Conservation (phyloP, 2,113 vertebrate genomes). For the Pristiophorus japonicus region DNA sequence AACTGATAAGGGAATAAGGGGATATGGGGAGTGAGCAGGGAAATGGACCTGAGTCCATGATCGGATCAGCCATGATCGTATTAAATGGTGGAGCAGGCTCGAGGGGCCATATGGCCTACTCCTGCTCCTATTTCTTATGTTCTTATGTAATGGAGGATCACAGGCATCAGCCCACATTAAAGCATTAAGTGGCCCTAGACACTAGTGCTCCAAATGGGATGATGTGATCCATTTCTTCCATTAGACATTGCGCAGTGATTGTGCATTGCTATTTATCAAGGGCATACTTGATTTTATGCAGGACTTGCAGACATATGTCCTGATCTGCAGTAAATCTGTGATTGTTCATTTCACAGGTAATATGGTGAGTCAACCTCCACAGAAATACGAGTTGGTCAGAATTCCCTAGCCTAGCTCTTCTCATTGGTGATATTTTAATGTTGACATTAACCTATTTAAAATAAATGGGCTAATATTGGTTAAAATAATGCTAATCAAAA, state of each 20-base stretch:
- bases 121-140: no score
- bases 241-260: background rate
- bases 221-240: no score
- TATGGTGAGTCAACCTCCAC: background rate
- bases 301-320: background rate
- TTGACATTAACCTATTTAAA: background rate
- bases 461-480: background rate
- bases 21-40: no score
- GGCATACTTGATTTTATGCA: background rate
- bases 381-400: background rate
- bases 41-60: no score
- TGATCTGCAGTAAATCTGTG: background rate
- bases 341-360: no score
- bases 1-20: no score
- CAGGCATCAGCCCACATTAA: background rate
- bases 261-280: background rate
- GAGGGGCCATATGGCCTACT: no score
- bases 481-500: background rate
- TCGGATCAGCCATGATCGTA: no score
- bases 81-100: no score
- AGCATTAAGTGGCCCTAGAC: background rate
- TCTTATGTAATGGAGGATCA: no score
- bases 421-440: background rate
- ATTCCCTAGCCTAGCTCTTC: background rate
- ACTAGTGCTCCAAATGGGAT: background rate